Conservation (phyloP, 2,888 invertebrate genomes). For the Onchidella celtica region DNA sequence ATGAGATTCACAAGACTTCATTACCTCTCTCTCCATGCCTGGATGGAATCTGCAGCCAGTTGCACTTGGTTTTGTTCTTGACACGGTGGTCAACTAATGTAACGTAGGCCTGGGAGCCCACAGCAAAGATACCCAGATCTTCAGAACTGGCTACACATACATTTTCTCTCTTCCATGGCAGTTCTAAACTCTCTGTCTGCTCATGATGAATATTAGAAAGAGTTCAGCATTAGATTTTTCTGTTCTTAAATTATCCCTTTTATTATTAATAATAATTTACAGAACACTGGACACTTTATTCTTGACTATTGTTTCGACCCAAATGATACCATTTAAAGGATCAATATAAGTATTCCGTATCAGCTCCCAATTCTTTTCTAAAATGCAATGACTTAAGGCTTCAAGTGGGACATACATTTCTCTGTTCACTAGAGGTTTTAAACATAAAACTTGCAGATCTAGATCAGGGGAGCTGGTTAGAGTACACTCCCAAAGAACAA, state of each 20-base stretch:
- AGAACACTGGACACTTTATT: no score
- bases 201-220: constrained; percentile 49
- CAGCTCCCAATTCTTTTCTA: no score
- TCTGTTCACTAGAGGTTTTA: no score
- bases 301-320: not conserved
- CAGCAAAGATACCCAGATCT: constrained; percentile 90
- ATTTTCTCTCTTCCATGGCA: constrained; percentile 94
- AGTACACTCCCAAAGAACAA: no score
- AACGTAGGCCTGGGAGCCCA: constrained; percentile 96
- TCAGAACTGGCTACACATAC: constrained; percentile 94
- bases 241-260: not conserved
- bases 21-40: constrained; percentile 93
- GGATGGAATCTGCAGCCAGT: constrained; percentile 84
- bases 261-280: no score
- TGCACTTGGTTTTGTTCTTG: constrained; percentile 81
- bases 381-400: no score
- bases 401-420: no score
- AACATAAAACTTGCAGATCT: no score
- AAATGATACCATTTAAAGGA: no score
- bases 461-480: no score
- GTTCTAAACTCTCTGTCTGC: constrained; percentile 89
- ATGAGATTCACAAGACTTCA: no score
- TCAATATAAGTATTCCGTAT: no score
- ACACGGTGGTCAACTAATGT: constrained; percentile 90
- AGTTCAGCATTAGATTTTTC: not conserved